Base-by-base conservation (phyloP, 2,113 vertebrate species). In the Suncus etruscus region DNA sequence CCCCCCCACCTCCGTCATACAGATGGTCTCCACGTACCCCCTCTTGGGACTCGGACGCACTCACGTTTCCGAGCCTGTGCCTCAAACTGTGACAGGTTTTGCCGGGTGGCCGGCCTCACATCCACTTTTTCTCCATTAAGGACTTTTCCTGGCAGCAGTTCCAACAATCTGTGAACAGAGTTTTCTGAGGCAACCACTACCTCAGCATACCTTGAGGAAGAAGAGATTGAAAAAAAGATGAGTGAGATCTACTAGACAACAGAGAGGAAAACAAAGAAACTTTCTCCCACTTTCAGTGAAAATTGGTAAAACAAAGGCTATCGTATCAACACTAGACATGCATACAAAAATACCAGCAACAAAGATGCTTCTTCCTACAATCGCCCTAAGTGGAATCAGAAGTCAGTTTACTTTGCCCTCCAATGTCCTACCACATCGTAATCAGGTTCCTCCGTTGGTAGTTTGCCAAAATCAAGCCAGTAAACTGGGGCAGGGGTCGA, bases 21-120 rank as follows among this genome's bases (percentile, higher is more conserved):
- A 97, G 94, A 97, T 95, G 94, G 95, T 96, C 95, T 95, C 96
- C 95, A 97, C 95, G 94, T 97, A 97, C 95, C 96, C 96, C 95
- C 96, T 97, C 96, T 96, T 95, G 96, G 96, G 94, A 97, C 95
- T 97, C 96, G 96, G 96, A 95, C 94, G 81, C 95, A 96, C 98
- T 99, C 98, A 99, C 99, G 98, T 98, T 99, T 99, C 95, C 98
- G 98, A 97, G 98, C 98, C 96, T 98, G 96, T 1, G 98, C 98
- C 97, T 99, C 99, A 95, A 99, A 99, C 94, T 98, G 95, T 0
- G 96, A 97, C 51, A 99, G 98, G 97, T 98, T 99, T 96, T 99
- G 98, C n/a, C 97, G 97, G 73, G 98, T 99, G 27, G 98, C 99
- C 88, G 98, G 97, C 93, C 98, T 99, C 96, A 99, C 99, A 89